Evolutionary conservation across 2,113 vertebrate genomes (phyloP).

Genomic region (Quiscalus mexicanus): DNA sequence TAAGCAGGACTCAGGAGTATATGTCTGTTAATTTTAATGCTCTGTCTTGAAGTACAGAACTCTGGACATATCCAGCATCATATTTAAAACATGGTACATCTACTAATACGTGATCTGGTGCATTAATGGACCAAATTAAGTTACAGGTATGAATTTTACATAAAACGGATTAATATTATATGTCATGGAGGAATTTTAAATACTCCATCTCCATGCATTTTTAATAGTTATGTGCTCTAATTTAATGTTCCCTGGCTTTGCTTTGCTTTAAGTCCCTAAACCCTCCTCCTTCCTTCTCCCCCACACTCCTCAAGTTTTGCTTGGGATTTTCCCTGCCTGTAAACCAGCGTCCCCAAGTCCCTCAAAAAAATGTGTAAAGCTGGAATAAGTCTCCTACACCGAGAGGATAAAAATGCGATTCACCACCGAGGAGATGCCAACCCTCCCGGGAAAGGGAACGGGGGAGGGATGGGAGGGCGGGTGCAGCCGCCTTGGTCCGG

Average conservation of each 20-base stretch:
- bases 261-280: slow-evolving; percentile 34
- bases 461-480: background rate
- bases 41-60: slow-evolving; percentile 36
- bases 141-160: slow-evolving; percentile 83
- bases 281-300: background rate
- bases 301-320: background rate
- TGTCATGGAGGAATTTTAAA: slow-evolving; percentile 77
- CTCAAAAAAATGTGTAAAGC: background rate
- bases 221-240: slow-evolving; percentile 73
- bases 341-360: background rate
- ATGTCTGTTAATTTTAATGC: slow-evolving; percentile 68
- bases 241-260: slow-evolving; percentile 61
- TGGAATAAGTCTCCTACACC: background rate
- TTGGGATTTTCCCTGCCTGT: background rate
- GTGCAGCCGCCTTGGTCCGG: background rate
- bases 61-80: slow-evolving; percentile 47
- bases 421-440: background rate
- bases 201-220: slow-evolving; percentile 72
- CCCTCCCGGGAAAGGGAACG: background rate
- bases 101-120: slow-evolving; percentile 65
- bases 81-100: slow-evolving; percentile 66
- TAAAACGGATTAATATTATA: slow-evolving; percentile 79
- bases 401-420: background rate
- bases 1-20: slow-evolving; percentile 20
- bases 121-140: slow-evolving; percentile 75